phyloP scores from a whole-genome alignment of 2,797 vertebrate species.

The Aselliscus stoliczkanus region DNA sequence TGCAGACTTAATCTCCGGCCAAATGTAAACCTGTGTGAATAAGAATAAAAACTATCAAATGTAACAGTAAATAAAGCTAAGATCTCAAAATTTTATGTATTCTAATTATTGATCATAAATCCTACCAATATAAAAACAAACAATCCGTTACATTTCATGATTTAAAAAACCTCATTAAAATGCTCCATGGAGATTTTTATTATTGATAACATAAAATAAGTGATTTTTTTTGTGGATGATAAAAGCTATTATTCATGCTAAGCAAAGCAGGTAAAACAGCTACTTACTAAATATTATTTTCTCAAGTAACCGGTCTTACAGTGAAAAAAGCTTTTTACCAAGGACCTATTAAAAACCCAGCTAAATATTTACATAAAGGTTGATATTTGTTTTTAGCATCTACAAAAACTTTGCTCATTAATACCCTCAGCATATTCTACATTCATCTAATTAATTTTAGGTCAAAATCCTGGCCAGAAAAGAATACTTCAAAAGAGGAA shows the following conservation, averaged over 20 bases:
- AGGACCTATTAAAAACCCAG: slow-evolving; percentile 23
- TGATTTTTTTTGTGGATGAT: not conserved
- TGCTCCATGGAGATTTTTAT: not conserved
- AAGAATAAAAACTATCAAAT: slow-evolving; percentile 40
- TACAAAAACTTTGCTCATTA: not conserved
- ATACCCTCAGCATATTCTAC: not conserved
- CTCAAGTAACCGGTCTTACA: not conserved
- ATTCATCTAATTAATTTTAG: slow-evolving; percentile 26
- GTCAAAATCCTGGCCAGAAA: slow-evolving; percentile 26
- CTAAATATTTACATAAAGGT: not conserved
- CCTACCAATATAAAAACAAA: not conserved
- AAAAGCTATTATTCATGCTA: not conserved
- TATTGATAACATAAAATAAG: not conserved
- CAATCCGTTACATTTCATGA: slow-evolving; percentile 12
- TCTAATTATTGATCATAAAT: not conserved
- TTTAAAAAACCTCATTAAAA: slow-evolving; percentile 22
- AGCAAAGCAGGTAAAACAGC: slow-evolving; percentile 13
- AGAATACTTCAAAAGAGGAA: not conserved
- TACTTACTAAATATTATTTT: slow-evolving; percentile 41
- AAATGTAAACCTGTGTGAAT: slow-evolving; percentile 15
- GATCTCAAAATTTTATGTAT: slow-evolving; percentile 16
- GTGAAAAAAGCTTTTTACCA: slow-evolving; percentile 14
- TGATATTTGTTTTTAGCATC: not conserved
- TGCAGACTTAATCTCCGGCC: not conserved
- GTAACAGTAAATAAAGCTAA: slow-evolving; percentile 23